These are phyloP conservation scores for Pocillopora damicornis DNA, from an alignment of 64 coral and sea anemone genomes.

Conservation along the genomic window DNA sequence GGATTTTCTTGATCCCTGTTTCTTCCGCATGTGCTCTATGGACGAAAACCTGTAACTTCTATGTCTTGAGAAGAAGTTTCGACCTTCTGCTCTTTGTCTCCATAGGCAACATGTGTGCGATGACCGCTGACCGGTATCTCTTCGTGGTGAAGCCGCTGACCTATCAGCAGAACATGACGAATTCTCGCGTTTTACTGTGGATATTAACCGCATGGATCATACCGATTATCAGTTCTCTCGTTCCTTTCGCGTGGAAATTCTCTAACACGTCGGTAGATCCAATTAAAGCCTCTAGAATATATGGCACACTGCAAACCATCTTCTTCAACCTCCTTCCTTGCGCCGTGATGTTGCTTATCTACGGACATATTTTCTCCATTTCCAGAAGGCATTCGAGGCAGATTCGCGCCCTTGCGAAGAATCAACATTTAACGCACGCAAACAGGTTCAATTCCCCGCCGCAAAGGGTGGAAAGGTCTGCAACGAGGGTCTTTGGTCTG, in stretches of 20 bases:
- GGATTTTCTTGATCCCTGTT: constrained; percentile 23
- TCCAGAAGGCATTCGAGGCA: constrained; percentile 31
- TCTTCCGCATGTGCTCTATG: constrained; percentile 18
- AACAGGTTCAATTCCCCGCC: background rate
- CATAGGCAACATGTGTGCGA: constrained; percentile 52
- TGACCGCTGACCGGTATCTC: constrained; percentile 54
- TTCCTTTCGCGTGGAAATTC: constrained; percentile 42
- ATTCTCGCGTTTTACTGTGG: constrained; percentile 17
- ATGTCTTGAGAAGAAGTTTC: background rate
- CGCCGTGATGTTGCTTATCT: constrained; percentile 34
- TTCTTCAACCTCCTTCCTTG: constrained; percentile 38
- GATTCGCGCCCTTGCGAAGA: background rate
- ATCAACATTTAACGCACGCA: background rate
- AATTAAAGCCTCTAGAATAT: background rate
- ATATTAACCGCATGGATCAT: constrained; percentile 31
- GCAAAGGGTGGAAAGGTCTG: constrained; percentile 1
- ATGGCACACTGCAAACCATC: constrained; percentile 32
- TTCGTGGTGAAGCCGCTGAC: constrained; percentile 46
- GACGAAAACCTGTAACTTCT: constrained; percentile 9
- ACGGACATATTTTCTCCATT: constrained; percentile 41
- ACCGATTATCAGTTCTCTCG: background rate
- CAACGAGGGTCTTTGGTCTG: constrained; percentile 28
- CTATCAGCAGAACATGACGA: constrained; percentile 41
- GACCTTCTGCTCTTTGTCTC: constrained; percentile 46
- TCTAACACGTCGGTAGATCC: background rate